Percentiles rank a stretch among this genome's conserved stretches.
These are phyloP conservation scores for Remorina albescens DNA, from an alignment of 2,797 vertebrate genomes.

Conservation along the genomic window DNA sequence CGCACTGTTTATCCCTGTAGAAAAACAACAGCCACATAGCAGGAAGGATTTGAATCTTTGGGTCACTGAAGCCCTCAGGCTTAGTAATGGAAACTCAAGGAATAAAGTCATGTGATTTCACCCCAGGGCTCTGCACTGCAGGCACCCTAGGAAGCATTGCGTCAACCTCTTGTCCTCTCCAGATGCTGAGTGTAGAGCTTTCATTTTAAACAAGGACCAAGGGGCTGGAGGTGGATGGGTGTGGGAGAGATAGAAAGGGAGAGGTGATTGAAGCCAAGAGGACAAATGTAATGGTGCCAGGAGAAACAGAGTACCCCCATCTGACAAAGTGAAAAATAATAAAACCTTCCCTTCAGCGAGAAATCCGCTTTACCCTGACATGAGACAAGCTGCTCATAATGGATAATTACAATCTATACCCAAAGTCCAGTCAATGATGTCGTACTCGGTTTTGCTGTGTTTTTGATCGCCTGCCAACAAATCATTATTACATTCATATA, in stretches of 20 bases:
- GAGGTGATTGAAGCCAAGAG: conserved; percentile 52
- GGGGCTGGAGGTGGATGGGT: conserved; percentile 54
- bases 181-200: conserved; percentile 78
- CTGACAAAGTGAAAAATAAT: conserved; percentile 67
- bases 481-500: conserved; percentile 66
- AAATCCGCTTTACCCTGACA: conserved; percentile 50
- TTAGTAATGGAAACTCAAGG: conserved; percentile 28
- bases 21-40: conserved; percentile 22
- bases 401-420: conserved; percentile 62
- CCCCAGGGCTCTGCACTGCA: conserved; percentile 17
- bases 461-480: conserved; percentile 64
- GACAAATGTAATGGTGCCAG: conserved; percentile 57
- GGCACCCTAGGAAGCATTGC: conserved; percentile 64
- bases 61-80: conserved; percentile 22
- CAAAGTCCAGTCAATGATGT: conserved; percentile 50
- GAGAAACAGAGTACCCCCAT: conserved; percentile 63
- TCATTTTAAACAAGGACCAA: conserved; percentile 66
- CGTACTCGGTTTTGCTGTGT: conserved; percentile 24
- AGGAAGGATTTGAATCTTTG: conserved; percentile 31
- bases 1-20: conserved; percentile 14
- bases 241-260: conserved; percentile 5
- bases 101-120: conserved; percentile 60
- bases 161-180: conserved; percentile 75
- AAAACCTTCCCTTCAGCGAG: conserved; percentile 59
- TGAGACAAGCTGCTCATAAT: conserved; percentile 49